A percentile compares a stretch with the other conserved stretches of the same genome.
These are phyloP conservation scores for Micropterix aruncella DNA, from an alignment of 2,888 invertebrate genomes.

Conservation along the genomic window DNA sequence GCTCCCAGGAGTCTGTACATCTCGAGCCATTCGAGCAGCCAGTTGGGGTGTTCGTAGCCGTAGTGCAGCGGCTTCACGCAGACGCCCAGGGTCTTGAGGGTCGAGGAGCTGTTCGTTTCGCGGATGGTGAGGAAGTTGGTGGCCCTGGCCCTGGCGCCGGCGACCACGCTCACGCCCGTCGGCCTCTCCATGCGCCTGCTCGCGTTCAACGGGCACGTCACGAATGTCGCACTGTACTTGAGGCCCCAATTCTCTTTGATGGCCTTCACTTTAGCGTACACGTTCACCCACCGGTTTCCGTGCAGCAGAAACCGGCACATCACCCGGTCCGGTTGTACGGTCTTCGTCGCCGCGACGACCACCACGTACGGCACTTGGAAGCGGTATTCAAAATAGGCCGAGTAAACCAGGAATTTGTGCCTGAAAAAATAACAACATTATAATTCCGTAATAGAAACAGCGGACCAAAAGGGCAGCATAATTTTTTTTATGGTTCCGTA, in stretches of 20 bases:
- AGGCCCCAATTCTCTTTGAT: slow-evolving; percentile 91
- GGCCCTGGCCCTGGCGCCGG: slow-evolving; percentile 20
- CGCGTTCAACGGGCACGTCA: slow-evolving; percentile 64
- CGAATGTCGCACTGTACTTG: slow-evolving; percentile 82
- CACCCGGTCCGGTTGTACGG: slow-evolving; percentile 68
- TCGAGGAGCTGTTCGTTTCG: slow-evolving; percentile 18
- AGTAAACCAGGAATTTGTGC: slow-evolving; percentile 83
- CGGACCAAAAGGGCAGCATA: too few species aligned
- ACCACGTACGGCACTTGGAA: slow-evolving; percentile 52
- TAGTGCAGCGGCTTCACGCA: slow-evolving; percentile 89
- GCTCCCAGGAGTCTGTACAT: slow-evolving; percentile 73
- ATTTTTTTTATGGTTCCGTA: too few species aligned
- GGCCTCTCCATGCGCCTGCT: slow-evolving; percentile 40
- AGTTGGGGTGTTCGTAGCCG: slow-evolving; percentile 68
- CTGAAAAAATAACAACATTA: too few species aligned
- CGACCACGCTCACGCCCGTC: slow-evolving; percentile 27
- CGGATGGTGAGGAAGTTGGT: slow-evolving; percentile 22
- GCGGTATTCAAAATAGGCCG: slow-evolving; percentile 75
- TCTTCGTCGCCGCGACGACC: slow-evolving; percentile 79
- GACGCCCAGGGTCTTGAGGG: slow-evolving; percentile 49
- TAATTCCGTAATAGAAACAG: too few species aligned
- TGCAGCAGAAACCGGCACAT: slow-evolving; percentile 69
- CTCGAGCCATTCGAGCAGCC: slow-evolving; percentile 82
- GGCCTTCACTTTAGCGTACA: slow-evolving; percentile 65
- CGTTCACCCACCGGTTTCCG: slow-evolving; percentile 45